Evolutionary conservation across 1,140 invertebrate species (phyloP).

Genomic region (Penaeus chinensis): DNA sequence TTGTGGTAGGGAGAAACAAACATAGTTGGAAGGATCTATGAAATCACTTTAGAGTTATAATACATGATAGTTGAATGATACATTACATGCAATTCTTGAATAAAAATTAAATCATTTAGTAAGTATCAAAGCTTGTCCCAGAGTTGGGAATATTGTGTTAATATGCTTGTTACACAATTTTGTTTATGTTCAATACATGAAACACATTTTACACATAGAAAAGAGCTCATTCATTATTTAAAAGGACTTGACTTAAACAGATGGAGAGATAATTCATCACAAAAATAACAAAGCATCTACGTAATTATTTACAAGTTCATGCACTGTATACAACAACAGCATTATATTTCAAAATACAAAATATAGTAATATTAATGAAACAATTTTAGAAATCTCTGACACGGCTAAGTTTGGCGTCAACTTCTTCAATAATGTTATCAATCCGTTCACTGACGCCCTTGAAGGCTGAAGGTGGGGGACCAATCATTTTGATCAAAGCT

Average conservation of each 20-base stretch:
- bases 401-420: constrained; percentile 61
- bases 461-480: constrained; percentile 86
- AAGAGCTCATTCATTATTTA: neutral
- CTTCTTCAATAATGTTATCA: constrained; percentile 79
- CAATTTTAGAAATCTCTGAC: constrained; percentile 55
- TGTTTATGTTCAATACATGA: too few species aligned
- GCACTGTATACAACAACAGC: constrained; percentile 23
- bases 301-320: constrained; percentile 19
- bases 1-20: too few species aligned
- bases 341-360: constrained; percentile 12
- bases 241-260: neutral
- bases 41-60: too few species aligned
- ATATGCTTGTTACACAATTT: too few species aligned
- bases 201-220: neutral
- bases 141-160: too few species aligned
- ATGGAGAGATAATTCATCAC: constrained; percentile 5
- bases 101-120: too few species aligned
- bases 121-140: too few species aligned
- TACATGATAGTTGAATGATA: too few species aligned
- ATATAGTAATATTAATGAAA: constrained; percentile 1
- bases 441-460: constrained; percentile 82
- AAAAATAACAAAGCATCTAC: neutral
- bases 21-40: too few species aligned
- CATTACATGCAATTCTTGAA: too few species aligned
- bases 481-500: constrained; percentile 90